Base-by-base conservation (phyloP, 2,888 invertebrate genomes). In the Gasteruption jaculator region DNA sequence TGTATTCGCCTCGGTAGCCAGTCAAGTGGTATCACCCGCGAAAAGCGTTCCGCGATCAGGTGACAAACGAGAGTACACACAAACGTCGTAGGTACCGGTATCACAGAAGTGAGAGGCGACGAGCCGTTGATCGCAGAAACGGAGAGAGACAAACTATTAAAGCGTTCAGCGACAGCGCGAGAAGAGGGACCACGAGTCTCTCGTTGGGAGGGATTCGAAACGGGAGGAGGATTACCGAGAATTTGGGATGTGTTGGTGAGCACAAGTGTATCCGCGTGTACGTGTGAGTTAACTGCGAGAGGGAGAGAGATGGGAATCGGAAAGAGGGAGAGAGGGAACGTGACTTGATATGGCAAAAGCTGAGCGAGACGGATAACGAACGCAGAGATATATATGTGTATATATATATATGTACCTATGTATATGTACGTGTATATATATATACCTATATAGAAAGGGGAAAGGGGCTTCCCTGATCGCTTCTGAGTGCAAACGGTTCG, bases 401-500 rank as follows among this genome's bases (percentile, higher is more conserved):
- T n/a, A n/a, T n/a, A n/a, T n/a, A n/a, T n/a, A n/a, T n/a, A n/a
- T n/a, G n/a, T n/a, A n/a, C n/a, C n/a, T n/a, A n/a, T n/a, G n/a
- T n/a, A n/a, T n/a, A n/a, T n/a, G n/a, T n/a, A n/a, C n/a, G n/a
- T 36, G 41, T 30, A 34, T 35, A 37, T 38, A 25, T 5, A 27
- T 27, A 27, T 27, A 27, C 27, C 27, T 6, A 27, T 27, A 27
- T 14, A 27, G 24, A n/a, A 35, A 20, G 33, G 14, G 33, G 33
- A 18, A 33, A 21, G 33, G 33, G 38, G 33, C 47, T 42, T 39
- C 57, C 50, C 56, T 51, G 60, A 58, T 64, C 60, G 61, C 56
- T 60, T 60, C 58, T 50, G 58, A 63, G 63, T 60, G 68, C 65
- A 66, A 64, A 65, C 69, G 65, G 65, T 61, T 64, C 68, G 68